Base-by-base conservation (phyloP, 2,888 invertebrate genomes). In the Epistrophe grossulariae region DNA sequence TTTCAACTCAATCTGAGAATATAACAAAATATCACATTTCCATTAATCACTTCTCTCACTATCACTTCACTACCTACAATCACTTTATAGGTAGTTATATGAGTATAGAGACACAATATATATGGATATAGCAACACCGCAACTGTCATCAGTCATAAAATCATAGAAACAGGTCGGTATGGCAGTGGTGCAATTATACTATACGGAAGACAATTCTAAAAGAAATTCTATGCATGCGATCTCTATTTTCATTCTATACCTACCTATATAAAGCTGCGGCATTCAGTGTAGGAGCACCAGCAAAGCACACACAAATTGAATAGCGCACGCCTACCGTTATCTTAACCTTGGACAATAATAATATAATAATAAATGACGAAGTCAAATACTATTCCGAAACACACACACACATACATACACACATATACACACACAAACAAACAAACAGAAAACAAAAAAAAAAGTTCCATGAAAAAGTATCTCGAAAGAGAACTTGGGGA, bases 281-380 rank as follows among this genome's bases (percentile, higher is more conserved):
- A 24, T 50, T n/a, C 52, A 40, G 62, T 79, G 66, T 71, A 78
- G 72, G 80, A 81, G 81, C 73, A 45, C 24, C 68, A 45, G 52
- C 6, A 28, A 4, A 17, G 19, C 24, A 52, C 48, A 52, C 48
- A 55, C 52, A 52, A 79, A 74, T 66, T 43, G 52, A 70, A 76
- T 71, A 76, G 40, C 78, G 40, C 78, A 82, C 87, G 76, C 87
- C 87, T 79, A 87, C 87, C 87, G 87, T 87, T 87, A 87, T 87
- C 87, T 87, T 83, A 87, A 87, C 87, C 87, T 87, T 87, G 87
- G 87, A 83, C 87, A 87, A 87, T 83, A 87, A 87, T 83, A 87
- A 83, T 83, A 87, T 83, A 83, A 83, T 87, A 82, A 60, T 13
- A 76, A 45, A 79, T 74, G 79, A 76, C 83, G 60, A 66, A 72